Percentiles rank a stretch among this genome's conserved stretches.
phyloP scores from a whole-genome alignment of 2,797 vertebrate species.

The Myotis vivesi region DNA sequence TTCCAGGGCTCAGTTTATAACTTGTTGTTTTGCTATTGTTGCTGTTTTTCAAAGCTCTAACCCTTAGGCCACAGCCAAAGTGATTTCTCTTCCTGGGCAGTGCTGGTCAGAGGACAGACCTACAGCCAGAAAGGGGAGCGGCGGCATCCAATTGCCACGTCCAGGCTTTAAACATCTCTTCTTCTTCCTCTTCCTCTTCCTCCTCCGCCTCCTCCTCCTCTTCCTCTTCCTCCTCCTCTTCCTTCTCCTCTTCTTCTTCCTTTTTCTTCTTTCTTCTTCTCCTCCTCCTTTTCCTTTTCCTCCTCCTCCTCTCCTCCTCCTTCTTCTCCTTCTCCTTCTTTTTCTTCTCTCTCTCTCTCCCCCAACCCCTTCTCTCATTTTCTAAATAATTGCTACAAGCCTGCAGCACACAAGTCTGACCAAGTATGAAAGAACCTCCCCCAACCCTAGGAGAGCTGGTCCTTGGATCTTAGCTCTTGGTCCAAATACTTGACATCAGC shows the following conservation, averaged over 20 bases:
- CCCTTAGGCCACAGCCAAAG: background rate
- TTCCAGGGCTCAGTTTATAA: background rate
- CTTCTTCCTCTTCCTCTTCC: fast-evolving
- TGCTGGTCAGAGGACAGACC: background rate
- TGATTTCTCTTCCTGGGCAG: background rate
- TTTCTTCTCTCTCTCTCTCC: background rate
- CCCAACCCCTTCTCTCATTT: too few species aligned
- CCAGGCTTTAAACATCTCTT: background rate
- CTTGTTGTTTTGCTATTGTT: background rate
- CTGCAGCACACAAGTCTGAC: background rate
- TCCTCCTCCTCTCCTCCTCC: fast-evolving
- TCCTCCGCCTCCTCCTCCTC: too few species aligned
- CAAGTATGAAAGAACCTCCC: background rate
- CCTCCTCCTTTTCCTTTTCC: too few species aligned
- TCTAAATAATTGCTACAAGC: background rate
- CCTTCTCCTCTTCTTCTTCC: fast-evolving
- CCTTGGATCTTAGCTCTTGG: conserved; percentile 42
- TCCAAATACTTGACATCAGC: conserved; percentile 64
- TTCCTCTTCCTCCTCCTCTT: background rate
- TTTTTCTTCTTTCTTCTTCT: too few species aligned
- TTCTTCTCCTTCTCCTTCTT: fast-evolving
- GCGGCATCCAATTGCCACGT: background rate
- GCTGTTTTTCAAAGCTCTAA: conserved; percentile 29
- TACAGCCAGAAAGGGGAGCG: background rate
- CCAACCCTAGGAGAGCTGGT: background rate